phyloP scores from a whole-genome alignment of 2,113 vertebrate genomes.

The Phylloscopus trochiloides region DNA sequence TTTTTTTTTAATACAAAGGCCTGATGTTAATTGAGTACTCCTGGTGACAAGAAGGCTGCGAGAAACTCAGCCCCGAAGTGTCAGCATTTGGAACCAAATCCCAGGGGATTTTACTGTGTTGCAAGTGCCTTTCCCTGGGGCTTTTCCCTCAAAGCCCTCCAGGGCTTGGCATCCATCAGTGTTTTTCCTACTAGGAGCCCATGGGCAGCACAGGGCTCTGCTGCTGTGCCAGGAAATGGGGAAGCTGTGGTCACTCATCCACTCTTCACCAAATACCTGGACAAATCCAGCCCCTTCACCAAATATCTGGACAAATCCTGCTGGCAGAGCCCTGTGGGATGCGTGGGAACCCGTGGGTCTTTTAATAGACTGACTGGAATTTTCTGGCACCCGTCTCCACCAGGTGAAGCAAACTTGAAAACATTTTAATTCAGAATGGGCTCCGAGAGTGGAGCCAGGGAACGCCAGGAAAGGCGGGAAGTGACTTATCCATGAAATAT shows the following conservation, averaged over 20 bases:
- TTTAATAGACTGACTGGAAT: not conserved
- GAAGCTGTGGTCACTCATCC: not conserved
- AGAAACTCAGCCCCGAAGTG: not conserved
- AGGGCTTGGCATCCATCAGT: not conserved
- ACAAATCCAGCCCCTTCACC: not conserved
- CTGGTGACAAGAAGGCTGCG: conserved; percentile 9
- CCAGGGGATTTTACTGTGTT: not conserved
- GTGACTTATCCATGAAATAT: conserved; percentile 55
- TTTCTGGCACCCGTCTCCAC: not conserved
- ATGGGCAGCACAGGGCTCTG: not conserved
- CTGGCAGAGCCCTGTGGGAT: not conserved
- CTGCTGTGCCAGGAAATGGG: not conserved
- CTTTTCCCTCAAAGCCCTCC: not conserved
- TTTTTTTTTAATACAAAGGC: conserved; percentile 48
- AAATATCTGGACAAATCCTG: rapidly evolving
- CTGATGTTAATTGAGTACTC: conserved; percentile 20
- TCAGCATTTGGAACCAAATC: not conserved
- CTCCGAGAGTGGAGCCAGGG: not conserved
- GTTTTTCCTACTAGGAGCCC: not conserved
- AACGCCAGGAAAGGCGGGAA: conserved; percentile 25
- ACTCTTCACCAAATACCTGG: not conserved
- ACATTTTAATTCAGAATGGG: not conserved
- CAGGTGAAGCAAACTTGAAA: not conserved
- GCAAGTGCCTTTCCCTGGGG: not conserved
- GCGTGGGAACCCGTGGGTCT: not conserved